These are phyloP conservation scores for Rhincodon typus DNA, from an alignment of 2,797 vertebrate species.

Conservation along the genomic window DNA sequence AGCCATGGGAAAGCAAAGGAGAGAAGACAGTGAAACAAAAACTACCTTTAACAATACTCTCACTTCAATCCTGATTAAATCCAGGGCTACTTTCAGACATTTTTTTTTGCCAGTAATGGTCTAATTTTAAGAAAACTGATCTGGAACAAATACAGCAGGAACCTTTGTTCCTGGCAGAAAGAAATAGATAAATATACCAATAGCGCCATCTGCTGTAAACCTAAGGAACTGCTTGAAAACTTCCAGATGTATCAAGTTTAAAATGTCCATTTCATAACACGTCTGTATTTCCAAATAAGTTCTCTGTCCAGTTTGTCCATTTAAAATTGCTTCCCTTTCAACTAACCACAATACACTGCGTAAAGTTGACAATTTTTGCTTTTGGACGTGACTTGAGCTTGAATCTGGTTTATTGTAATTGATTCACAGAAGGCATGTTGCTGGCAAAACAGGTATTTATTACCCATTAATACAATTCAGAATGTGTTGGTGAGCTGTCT, in stretches of 20 bases:
- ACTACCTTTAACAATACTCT: not conserved
- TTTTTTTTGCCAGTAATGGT: conserved; percentile 5
- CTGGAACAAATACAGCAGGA: not conserved
- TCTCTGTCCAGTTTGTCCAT: not conserved
- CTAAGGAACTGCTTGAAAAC: conserved; percentile 44
- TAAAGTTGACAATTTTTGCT: not conserved
- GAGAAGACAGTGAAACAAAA: not conserved
- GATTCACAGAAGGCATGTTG: no score
- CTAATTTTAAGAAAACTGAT: conserved; percentile 14
- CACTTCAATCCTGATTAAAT: conserved; percentile 16
- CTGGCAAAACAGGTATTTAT: no score
- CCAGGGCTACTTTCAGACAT: not conserved
- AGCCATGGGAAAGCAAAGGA: conserved; percentile 21
- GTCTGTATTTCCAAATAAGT: not conserved
- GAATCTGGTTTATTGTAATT: not conserved
- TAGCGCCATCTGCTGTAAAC: conserved; percentile 64
- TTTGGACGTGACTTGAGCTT: not conserved
- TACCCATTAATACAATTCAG: no score
- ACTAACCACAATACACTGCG: not conserved
- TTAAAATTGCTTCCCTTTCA: not conserved
- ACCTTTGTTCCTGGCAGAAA: not conserved
- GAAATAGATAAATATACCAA: conserved; percentile 49
- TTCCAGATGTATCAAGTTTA: not conserved
- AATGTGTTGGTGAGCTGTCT: no score
- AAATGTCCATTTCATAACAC: not conserved